Base-by-base conservation (phyloP, 1,140 invertebrate species). In the Amyelois transitella region DNA sequence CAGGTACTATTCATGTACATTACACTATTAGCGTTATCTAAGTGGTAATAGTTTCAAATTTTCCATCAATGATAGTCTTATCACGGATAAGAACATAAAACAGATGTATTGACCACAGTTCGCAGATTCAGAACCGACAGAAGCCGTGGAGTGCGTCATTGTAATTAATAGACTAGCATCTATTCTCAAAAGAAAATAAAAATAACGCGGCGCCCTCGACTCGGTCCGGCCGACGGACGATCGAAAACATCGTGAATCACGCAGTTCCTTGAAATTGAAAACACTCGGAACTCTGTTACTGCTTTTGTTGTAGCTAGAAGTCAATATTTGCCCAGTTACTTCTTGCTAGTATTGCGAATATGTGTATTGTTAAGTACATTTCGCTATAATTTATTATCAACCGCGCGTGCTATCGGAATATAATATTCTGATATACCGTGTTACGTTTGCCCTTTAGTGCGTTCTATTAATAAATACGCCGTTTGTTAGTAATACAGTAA, bases 111-210 rank as follows among this genome's bases (percentile, higher is more conserved):
- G 52, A 58, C 45, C 50, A 47, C 45, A 51, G 59, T 58, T 62
- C 61, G 55, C 57, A 64, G 55, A 64, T 32, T 38, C 60, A 54
- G 53, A 60, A 60, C 59, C 38, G 43, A 64, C 43, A 59, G 50
- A 51, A 63, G 62, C 54, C 55, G 59, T 67, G 61, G 66, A 70
- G 69, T 82, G 82, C 77, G 79, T 82, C 79, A 84, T 66, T 82
- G 68, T 78, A 81, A 82, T 86, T 82, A 82, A 86, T 82, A 81
- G 79, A 72, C 67, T 72, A 55, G 69, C 57, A 72, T 75, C 74
- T 81, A 86, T 82, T 82, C 77, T 78, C 62, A 73, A 81, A 84
- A 75, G 75, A 77, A 76, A 86, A 84, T 76, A 81, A 84, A 86
- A 86, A 86, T 81, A 81, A 74, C 73, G 32, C 32, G n/a, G 32